Evolutionary conservation across 2,888 invertebrate genomes (phyloP).

Genomic region (Netelia fuscicornis): DNA sequence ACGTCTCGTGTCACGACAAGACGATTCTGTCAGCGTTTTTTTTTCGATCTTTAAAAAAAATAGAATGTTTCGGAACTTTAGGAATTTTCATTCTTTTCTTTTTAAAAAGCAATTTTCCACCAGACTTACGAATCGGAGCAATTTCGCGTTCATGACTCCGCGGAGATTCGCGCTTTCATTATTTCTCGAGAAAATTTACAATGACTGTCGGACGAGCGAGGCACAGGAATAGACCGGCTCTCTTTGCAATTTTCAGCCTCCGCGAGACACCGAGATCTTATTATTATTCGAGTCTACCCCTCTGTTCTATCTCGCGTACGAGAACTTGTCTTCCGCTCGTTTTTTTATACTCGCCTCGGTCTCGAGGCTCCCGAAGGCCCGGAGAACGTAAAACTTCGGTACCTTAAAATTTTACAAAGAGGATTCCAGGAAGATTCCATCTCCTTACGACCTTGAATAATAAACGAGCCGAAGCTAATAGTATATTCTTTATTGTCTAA

Average conservation of each 20-base stretch:
- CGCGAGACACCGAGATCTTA: constrained; percentile 39
- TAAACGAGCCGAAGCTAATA: too few species aligned
- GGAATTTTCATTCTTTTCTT: background rate
- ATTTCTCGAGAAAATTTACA: constrained; percentile 24
- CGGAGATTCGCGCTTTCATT: background rate
- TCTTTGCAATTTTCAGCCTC: constrained; percentile 43
- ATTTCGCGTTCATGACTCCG: background rate
- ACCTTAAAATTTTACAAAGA: constrained; percentile 33
- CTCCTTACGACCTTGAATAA: background rate
- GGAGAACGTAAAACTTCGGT: background rate
- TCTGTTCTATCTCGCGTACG: constrained; percentile 7
- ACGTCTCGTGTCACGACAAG: constrained; percentile 48
- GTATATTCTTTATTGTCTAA: too few species aligned
- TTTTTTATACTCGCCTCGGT: constrained; percentile 17
- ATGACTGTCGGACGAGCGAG: constrained; percentile 42
- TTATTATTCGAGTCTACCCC: constrained; percentile 55
- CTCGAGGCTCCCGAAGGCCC: background rate
- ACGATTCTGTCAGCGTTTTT: constrained; percentile 1
- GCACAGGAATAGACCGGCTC: constrained; percentile 30
- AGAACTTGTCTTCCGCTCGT: background rate
- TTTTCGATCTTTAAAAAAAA: constrained; percentile 39
- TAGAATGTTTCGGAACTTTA: background rate
- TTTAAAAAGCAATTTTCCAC: background rate
- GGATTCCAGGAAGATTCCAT: constrained; percentile 10
- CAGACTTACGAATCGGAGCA: background rate